Evolutionary conservation across 2,888 invertebrate genomes (phyloP).

Genomic region (Hirtodrosophila cameraria): DNA sequence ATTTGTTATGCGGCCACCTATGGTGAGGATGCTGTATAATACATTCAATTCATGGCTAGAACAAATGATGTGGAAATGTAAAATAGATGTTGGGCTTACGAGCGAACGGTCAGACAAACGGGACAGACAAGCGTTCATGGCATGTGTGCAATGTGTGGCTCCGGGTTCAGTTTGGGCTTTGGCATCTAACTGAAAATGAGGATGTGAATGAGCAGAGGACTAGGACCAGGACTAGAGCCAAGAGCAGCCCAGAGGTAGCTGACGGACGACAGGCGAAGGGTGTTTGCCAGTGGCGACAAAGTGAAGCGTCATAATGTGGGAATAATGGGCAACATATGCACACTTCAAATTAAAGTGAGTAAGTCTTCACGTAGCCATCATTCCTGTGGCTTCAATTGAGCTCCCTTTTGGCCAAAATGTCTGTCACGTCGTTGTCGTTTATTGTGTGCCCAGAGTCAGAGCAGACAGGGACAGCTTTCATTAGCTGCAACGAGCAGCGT

Average conservation of each 20-base stretch:
- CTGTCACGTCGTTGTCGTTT: constrained; percentile 66
- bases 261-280: background rate
- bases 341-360: constrained; percentile 72
- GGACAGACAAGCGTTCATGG: constrained; percentile 8
- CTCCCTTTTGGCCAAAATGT: constrained; percentile 26
- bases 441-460: constrained; percentile 14
- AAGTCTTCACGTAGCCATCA: constrained; percentile 23
- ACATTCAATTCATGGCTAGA: constrained; percentile 80
- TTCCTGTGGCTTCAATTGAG: constrained; percentile 17
- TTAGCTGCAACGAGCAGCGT: constrained; percentile 70
- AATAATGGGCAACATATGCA: constrained; percentile 69
- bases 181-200: too few relatives aligned
- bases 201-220: constrained; percentile 16
- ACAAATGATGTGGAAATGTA: constrained; percentile 83
- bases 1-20: constrained; percentile 45
- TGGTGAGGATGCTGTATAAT: constrained; percentile 64
- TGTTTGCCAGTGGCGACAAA: constrained; percentile 25
- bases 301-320: constrained; percentile 59
- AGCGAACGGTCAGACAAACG: constrained; percentile 26
- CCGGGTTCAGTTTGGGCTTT: background rate
- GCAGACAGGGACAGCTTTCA: constrained; percentile 51
- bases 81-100: constrained; percentile 78
- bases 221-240: constrained; percentile 1
- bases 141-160: constrained; percentile 27
- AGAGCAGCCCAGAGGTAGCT: constrained; percentile 1